A percentile compares a stretch with the other conserved stretches of the same genome.
phyloP scores from a whole-genome alignment of 92 coral and sea anemone genomes.

The Porites cylindrica region DNA sequence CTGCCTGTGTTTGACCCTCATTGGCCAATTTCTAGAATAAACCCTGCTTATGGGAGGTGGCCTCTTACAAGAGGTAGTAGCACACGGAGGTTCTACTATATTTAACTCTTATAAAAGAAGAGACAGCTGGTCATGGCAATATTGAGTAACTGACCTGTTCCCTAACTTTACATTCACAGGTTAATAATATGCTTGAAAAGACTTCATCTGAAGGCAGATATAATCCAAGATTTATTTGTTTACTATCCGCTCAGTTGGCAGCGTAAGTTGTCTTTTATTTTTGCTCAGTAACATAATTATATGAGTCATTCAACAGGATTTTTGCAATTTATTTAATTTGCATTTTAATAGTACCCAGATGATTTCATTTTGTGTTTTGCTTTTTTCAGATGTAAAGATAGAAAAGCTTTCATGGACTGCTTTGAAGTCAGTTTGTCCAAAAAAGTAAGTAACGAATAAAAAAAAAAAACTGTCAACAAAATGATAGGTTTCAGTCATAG shows the following conservation, averaged over 20 bases:
- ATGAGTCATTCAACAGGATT: background rate
- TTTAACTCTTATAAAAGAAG: too few relatives aligned
- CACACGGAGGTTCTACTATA: too few relatives aligned
- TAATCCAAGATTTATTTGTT: slow-evolving; percentile 81
- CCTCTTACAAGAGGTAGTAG: too few relatives aligned
- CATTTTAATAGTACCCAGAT: background rate
- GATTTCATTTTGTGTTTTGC: slow-evolving; percentile 8
- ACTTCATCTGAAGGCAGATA: slow-evolving; percentile 60
- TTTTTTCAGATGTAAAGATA: slow-evolving; percentile 49
- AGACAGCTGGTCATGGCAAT: too few relatives aligned
- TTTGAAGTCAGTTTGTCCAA: slow-evolving; percentile 46
- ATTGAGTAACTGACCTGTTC: background rate
- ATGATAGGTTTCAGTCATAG: background rate
- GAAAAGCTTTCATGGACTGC: slow-evolving; percentile 43
- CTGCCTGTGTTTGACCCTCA: too few relatives aligned
- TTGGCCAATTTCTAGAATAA: too few relatives aligned
- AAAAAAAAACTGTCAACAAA: background rate
- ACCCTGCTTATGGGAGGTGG: too few relatives aligned
- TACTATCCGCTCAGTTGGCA: slow-evolving; percentile 80
- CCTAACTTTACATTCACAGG: slow-evolving; percentile 36
- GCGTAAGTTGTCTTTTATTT: slow-evolving; percentile 52
- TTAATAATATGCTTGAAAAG: slow-evolving; percentile 56
- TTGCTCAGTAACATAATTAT: too few relatives aligned
- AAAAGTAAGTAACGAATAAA: slow-evolving; percentile 45
- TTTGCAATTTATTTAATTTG: background rate